These are phyloP conservation scores for Mesoclemmys tuberculata DNA, from an alignment of 2,113 vertebrate species.

Conservation along the genomic window DNA sequence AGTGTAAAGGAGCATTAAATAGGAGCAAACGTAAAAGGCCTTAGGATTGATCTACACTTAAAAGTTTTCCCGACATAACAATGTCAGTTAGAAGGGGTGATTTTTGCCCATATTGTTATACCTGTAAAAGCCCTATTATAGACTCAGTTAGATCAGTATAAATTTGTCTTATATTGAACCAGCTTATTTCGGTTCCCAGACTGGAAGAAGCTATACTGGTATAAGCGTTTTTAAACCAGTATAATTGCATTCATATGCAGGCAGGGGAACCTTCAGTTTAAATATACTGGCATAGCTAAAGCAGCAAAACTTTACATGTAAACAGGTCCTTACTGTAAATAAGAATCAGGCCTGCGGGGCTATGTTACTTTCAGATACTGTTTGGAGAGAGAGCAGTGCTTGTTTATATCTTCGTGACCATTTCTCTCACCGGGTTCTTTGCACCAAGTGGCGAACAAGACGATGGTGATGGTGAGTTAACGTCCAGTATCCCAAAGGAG, in stretches of 20 bases:
- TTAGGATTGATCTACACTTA: background rate
- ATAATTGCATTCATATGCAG: background rate
- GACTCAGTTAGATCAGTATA: background rate
- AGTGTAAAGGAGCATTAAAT: background rate
- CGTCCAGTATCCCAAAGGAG: background rate
- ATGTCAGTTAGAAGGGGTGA: background rate
- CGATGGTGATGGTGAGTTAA: background rate
- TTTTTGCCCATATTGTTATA: background rate
- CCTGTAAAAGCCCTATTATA: background rate
- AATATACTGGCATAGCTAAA: background rate
- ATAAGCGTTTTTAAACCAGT: background rate
- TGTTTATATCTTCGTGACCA: background rate
- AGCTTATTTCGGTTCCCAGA: background rate
- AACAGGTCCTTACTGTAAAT: background rate
- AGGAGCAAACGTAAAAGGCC: rapidly evolving
- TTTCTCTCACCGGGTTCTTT: background rate
- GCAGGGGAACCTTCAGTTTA: rapidly evolving
- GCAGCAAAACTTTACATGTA: background rate
- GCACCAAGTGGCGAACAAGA: background rate
- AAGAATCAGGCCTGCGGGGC: background rate
- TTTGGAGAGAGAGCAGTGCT: background rate
- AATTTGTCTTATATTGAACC: rapidly evolving
- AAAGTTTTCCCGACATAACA: background rate
- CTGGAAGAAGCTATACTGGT: background rate
- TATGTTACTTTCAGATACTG: background rate